Evolutionary conservation across 2,797 vertebrate genomes (phyloP).

Genomic region (Xiphophorus birchmanni): DNA sequence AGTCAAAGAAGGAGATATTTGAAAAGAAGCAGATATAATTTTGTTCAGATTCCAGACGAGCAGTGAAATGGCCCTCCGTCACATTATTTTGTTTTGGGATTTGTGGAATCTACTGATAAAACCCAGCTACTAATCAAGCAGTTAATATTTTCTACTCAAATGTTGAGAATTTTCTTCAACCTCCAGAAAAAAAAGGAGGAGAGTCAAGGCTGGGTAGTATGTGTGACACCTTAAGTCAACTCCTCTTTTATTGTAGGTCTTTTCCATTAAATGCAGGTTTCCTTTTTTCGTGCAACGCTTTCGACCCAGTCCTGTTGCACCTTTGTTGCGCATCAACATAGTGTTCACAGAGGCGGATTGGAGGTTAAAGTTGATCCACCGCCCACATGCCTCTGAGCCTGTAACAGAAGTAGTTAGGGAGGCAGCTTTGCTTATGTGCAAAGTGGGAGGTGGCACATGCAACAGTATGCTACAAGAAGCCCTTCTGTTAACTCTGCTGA

Average conservation of each 20-base stretch:
- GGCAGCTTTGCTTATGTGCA: background rate
- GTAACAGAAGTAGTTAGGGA: background rate
- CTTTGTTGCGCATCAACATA: background rate
- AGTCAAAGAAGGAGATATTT: background rate
- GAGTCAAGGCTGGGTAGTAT: background rate
- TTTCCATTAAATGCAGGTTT: background rate
- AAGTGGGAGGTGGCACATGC: constrained; percentile 10
- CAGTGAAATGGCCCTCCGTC: background rate
- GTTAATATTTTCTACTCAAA: background rate
- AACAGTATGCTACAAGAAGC: background rate
- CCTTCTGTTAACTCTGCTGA: background rate
- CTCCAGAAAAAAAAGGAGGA: background rate
- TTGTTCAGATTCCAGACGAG: background rate
- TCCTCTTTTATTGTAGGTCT: background rate
- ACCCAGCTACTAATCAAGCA: background rate
- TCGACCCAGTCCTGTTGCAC: background rate
- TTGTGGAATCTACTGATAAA: background rate
- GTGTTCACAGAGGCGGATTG: background rate
- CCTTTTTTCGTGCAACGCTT: background rate
- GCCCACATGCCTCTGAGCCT: constrained; percentile 5
- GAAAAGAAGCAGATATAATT: background rate
- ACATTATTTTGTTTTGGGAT: background rate
- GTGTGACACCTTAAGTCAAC: background rate
- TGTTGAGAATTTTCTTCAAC: background rate
- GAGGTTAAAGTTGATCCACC: constrained; percentile 1